These are phyloP conservation scores for Mystacornis crossleyi DNA, from an alignment of 2,113 vertebrate species.

Conservation along the genomic window DNA sequence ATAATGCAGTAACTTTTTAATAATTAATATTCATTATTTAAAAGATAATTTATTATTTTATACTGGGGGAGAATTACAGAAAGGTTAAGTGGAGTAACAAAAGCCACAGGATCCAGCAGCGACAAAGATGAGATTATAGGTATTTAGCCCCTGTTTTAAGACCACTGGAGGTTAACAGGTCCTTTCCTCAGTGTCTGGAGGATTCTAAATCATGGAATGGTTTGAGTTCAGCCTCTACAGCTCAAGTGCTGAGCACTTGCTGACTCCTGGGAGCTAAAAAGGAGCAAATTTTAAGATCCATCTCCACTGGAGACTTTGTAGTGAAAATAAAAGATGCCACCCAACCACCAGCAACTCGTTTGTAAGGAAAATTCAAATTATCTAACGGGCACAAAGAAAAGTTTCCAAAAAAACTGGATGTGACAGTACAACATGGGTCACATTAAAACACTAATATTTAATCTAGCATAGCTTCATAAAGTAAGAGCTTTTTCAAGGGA, in stretches of 20 bases:
- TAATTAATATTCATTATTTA: background rate
- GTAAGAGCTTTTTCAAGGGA: background rate
- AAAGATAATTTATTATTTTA: background rate
- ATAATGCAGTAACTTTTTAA: background rate
- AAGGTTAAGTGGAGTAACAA: background rate
- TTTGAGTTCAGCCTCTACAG: background rate
- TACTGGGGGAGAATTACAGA: background rate
- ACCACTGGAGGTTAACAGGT: background rate
- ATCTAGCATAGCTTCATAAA: background rate
- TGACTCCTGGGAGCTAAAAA: background rate
- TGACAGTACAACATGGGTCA: background rate
- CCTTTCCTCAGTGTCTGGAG: background rate
- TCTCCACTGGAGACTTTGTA: fast-evolving
- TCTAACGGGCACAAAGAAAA: background rate
- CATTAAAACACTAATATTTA: background rate
- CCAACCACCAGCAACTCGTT: background rate
- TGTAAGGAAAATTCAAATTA: background rate
- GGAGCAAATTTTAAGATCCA: background rate
- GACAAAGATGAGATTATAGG: background rate
- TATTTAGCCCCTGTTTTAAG: background rate
- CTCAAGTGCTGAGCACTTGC: background rate
- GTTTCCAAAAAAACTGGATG: background rate
- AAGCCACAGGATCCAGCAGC: background rate
- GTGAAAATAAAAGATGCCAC: background rate
- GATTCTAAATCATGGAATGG: background rate